Base-by-base conservation (phyloP, 2,888 invertebrate genomes). In the Cylloceria caligata region DNA sequence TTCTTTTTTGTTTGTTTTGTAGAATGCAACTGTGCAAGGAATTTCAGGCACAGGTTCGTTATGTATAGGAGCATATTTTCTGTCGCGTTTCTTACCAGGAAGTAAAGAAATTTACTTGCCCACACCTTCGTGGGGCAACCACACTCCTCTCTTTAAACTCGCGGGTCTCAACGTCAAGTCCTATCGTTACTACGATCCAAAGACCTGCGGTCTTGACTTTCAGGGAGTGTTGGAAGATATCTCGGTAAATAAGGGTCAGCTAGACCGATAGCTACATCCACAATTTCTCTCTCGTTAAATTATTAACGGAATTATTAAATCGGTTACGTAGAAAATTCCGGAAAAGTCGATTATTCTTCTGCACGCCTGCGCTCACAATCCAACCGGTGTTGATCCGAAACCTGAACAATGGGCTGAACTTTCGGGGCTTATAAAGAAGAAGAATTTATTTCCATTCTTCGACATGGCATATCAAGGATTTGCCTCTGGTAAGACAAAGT, bases 381-480 rank as follows among this genome's bases (percentile, higher is more conserved):
- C 99, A 13, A 99, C 99, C 30, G 98, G 98, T 16, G 98, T 98
- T 2, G 98, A 98, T 93, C 98, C 98, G 1, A 96, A 94, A 83
- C 95, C 94, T 5, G 96, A 97, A 76, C 98, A 99, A 91, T 99
- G 99, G 99, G 94, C 95, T 76, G 96, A 98, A 93, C 94, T 99
- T 1, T 98, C 98, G 0, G 92, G 95, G 87, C 93, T 98, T 4
- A 95, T 99, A 81, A 98, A 97, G 92, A 94, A 96, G 83, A 95
- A 94, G 88, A 96, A 98, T 73, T 93, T 99, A 21, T 97, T 97
- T 91, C 97, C 98, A 34, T 99, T 96, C 94, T 98, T 99, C 92
- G 99, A 99, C 93, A 98, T 99, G 98, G 99, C 99, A 42, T 99
- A 99, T 94, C 99, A 99, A 94, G 98, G 98, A 45, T 98, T 98